Base-by-base conservation (phyloP, 2,797 vertebrate genomes). In the Geotrypetes seraphini region DNA sequence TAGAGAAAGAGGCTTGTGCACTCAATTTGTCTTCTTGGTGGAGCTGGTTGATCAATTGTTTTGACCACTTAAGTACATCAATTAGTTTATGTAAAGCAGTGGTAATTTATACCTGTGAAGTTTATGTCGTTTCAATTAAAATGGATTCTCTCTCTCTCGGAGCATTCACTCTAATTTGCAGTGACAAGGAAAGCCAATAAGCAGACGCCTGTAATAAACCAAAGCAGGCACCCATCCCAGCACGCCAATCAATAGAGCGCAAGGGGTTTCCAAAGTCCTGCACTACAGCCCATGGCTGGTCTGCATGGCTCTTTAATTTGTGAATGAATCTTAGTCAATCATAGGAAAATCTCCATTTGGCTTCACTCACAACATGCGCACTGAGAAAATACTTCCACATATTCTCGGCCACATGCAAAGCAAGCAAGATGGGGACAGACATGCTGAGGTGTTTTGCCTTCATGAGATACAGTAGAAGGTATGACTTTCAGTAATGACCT, bases 291-390 rank as follows among this genome's bases (percentile, higher is more conserved):
- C 43, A 20, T 23, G 39, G 49, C 29, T 46, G 50, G 31, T 20
- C 33, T 45, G 46, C 43, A 56, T 48, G 50, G 36, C 22, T 28
- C 37, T 36, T 52, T 69, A 26, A 5, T 57, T 43, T 47, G 36
- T 60, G 53, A 60, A n/a, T n/a, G n/a, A n/a, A n/a, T n/a, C n/a
- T n/a, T n/a, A n/a, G n/a, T n/a, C n/a, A n/a, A n/a, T n/a, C n/a
- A n/a, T n/a, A n/a, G n/a, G n/a, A n/a, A n/a, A n/a, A n/a, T n/a
- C n/a, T n/a, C n/a, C n/a, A n/a, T n/a, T n/a, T n/a, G n/a, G n/a
- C n/a, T n/a, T n/a, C n/a, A n/a, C n/a, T n/a, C n/a, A n/a, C n/a
- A n/a, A n/a, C n/a, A n/a, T n/a, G n/a, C n/a, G n/a, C n/a, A n/a
- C n/a, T n/a, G n/a, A n/a, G n/a, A n/a, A n/a, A n/a, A n/a, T n/a